Evolutionary conservation across 1,140 invertebrate genomes (phyloP), one percentile per base, ranked within the genome.

Genomic region (Rhynchophorus ferrugineus): DNA sequence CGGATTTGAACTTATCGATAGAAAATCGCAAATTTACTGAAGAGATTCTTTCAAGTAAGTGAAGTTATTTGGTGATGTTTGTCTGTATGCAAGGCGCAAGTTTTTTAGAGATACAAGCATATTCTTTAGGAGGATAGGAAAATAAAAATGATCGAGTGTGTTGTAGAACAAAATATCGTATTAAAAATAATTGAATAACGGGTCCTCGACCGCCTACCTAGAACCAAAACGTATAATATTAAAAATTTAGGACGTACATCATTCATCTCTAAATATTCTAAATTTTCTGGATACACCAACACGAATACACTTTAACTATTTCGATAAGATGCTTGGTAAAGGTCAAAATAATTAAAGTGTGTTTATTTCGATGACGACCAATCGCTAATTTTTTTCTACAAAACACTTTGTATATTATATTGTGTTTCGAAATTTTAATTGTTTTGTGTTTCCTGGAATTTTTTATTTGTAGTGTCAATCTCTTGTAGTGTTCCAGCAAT

Each of bases 81-180:
- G 67, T 69, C 67, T 69, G 67, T 69, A 67, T 69, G 67, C 67
- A 67, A 64, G 66, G 60, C 64, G 62, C 63, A 50, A 21, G 60
- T 61, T 55, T 47, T 48, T 48, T 17, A 22, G 22, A 16, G 24
- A 24, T 14, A 35, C 49, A 35, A 46, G 44, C 47, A 13, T 22
- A 24, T 16, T 41, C 3, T 33, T 35, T 47, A 14, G 35, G n/a
- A 38, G 14, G 14, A 49, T 39, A 19, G 24, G 17, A 21, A 19
- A n/a, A 9, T 13, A 13, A 49, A 29, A 41, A 14, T 22, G 11
- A n/a, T 9, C 22, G 35, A 42, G 49, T 51, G 39, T 43, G 1
- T 14, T 39, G 49, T 51, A 51, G 49, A 44, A 51, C 42, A 51
- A 44, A 33, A n/a, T 2, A 43, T 18, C 13, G 36, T 43, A 43